Evolutionary conservation across 2,888 invertebrate genomes (phyloP), one percentile per base, ranked within the genome.

Genomic region (Athalia cordata): DNA sequence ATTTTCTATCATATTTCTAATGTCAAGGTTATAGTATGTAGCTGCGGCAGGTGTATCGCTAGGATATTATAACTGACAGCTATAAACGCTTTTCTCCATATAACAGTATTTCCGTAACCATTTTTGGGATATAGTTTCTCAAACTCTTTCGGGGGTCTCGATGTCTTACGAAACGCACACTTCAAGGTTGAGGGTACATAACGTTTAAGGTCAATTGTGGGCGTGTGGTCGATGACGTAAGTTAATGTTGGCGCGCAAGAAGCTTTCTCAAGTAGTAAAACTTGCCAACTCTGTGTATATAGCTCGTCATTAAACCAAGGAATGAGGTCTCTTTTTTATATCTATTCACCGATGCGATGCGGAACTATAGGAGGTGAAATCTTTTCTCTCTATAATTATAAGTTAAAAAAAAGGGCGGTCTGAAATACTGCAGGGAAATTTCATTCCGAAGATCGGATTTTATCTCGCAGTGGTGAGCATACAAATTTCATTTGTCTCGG

Each of bases 161-260:
- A 9, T 55, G 6, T 11, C 15, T 55, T 5, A 29, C 43, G 4
- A 4, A n/a, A 70, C n/a, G 5, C 5, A 6, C 2, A 9, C 47
- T 72, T 59, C 72, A 72, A 72, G 72, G 72, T 59, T n/a, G 47
- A 59, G 72, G 72, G 57, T 13, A 59, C 9, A 55, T n/a, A 47
- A 47, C 47, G 5, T 13, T 13, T 59, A 72, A 72, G 72, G 72
- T 72, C 57, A 72, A 47, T 13, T 57, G 72, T 72, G 57, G 68
- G 45, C 57, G 68, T 70, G 45, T 72, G 72, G 72, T 72, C 72
- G 72, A 72, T 72, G 57, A 59, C 72, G 45, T 72, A 45, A 72
- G 57, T 29, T 29, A 43, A 66, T 49, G 66, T 9, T 29, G 6
- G 15, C 8, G 67, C 72, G 72, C 72, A 72, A 55, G 55, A 7